Evolutionary conservation across 2,113 vertebrate genomes (phyloP), one percentile per base, ranked within the genome.

Genomic region (Sebastes schlegelii): DNA sequence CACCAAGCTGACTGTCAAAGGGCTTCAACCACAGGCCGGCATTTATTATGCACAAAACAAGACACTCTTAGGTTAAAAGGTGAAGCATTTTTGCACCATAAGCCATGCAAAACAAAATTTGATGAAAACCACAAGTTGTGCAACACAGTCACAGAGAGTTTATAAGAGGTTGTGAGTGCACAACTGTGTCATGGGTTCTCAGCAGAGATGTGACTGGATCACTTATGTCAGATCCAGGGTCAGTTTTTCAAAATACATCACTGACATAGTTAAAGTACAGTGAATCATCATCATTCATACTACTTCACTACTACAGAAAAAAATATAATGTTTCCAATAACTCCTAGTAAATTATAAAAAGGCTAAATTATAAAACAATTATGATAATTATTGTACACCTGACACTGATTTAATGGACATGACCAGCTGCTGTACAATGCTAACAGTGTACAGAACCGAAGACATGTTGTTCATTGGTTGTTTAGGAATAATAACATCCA

Each of bases 181-280:
- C 78, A 34, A 34, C 34, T 34, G 40, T 61, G 42, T 71, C 61
- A 55, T 13, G 46, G 12, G 21, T 11, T 61, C 57, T 26, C 21
- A 58, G 1, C 55, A 65, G 5, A 75, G 0, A 45, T 16, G 12
- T 17, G 60, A 62, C 14, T 16, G 23, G 58, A 34, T 40, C 6
- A 42, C n/a, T 43, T 16, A 34, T 2, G 34, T 34, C 34, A 34
- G 34, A 61, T 14, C n/a, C 42, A 57, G 76, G 23, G 63, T 82
- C 12, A 57, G 5, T 67, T 73, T 77, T 77, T n/a, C 19, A 81
- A 65, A 77, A 69, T 26, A 69, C 21, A 1, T 63, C 55, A 49
- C 51, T 49, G 21, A 80, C n/a, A 64, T 8, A 64, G 17, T 19
- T 45, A 48, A 8, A 34, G 6, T 61, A 9, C 16, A 42, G 34